Evolutionary conservation across 2,888 invertebrate species (phyloP), one percentile per base, ranked within the genome.

Genomic region (Melolontha melolontha): DNA sequence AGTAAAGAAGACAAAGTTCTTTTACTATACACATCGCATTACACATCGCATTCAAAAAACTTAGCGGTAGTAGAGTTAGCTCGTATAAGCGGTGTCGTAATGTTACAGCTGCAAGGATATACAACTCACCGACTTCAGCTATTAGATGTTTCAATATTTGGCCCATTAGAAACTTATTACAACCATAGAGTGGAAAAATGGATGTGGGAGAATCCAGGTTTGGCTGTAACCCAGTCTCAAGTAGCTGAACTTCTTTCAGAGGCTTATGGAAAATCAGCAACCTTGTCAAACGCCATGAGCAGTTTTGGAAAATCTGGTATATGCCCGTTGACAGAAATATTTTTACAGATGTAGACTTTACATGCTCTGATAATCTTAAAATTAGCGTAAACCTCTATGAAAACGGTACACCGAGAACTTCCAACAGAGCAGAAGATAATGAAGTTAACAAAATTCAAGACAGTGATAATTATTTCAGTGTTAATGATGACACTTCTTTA

Each of bases 201-300:
- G 55, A 39, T 54, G 54, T 12, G 11, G 14, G 12, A 14, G 29
- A 54, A 54, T 40, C n/a, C 40, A 34, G 54, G 54, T 12, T 11
- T 5, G n/a, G n/a, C n/a, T 5, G 39, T 59, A 10, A 66, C 16
- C 8, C 72, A 70, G 55, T 65, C 51, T 49, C 64, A 74, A 63
- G 63, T 74, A 14, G 44, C 70, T 47, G 49, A 47, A 57, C 57
- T 74, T 54, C 57, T 73, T 12, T 65, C 44, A 22, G 72, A 73
- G 62, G 71, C 71, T 44, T 73, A 74, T 69, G 69, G 55, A 51
- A 65, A 63, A 66, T 71, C 71, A 39, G 72, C 73, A 11, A 72
- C 68, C 17, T 44, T 69, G 39, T 64, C 44, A 54, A 72, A 44
- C 59, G 74, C 74, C 39, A 54, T 29, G 27, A 55, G 54, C 67